These are phyloP conservation scores for Thamnaconus septentrionalis DNA, from an alignment of 2,113 vertebrate species.

Conservation along the genomic window DNA sequence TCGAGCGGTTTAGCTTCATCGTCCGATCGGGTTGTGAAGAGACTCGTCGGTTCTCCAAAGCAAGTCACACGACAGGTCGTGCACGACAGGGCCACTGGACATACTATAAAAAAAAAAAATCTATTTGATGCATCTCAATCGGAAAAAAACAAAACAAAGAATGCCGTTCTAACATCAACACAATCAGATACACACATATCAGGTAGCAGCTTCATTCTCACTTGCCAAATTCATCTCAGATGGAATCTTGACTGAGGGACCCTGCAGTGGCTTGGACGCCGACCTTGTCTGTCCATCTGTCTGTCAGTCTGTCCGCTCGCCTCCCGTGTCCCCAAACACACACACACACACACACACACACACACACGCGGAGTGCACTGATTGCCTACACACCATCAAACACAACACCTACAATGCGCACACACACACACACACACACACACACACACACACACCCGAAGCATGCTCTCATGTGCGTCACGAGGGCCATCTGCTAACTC, in stretches of 20 bases:
- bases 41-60: too few relatives aligned
- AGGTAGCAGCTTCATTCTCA: conserved; percentile 16
- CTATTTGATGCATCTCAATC: too few relatives aligned
- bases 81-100: too few relatives aligned
- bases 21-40: too few relatives aligned
- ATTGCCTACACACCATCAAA: too few relatives aligned
- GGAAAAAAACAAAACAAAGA: too few relatives aligned
- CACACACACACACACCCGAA: conserved; percentile 40
- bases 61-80: too few relatives aligned
- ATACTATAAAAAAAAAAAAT: too few relatives aligned
- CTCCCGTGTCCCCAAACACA: conserved; percentile 49
- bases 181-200: not conserved
- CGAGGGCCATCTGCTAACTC: conserved; percentile 69
- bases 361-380: too few relatives aligned
- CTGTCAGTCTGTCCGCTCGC: conserved; percentile 68
- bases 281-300: conserved; percentile 72
- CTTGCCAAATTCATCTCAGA: conserved; percentile 39
- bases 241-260: conserved; percentile 54
- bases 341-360: too few relatives aligned
- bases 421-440: conserved; percentile 17
- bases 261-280: conserved; percentile 58
- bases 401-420: not conserved
- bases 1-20: not conserved
- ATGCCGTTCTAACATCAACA: too few relatives aligned
- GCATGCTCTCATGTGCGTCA: conserved; percentile 66